Evolutionary conservation across 2,888 invertebrate species (phyloP).

Genomic region (Galeruca laticollis): DNA sequence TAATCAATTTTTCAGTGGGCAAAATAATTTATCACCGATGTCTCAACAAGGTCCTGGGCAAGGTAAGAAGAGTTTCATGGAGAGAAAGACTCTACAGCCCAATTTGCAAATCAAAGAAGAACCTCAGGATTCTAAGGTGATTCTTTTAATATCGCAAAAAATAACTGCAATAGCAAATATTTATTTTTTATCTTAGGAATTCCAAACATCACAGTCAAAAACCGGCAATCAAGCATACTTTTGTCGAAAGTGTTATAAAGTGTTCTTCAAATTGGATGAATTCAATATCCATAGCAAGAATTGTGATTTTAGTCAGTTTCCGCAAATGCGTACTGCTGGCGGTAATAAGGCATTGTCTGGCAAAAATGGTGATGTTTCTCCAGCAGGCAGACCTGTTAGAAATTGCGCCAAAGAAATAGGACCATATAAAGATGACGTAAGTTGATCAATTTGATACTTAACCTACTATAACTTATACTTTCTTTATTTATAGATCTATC

Average conservation of each 20-base stretch:
- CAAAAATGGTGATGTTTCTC: constrained; percentile 52
- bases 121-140: constrained; percentile 43
- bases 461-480: neutral
- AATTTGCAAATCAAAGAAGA: constrained; percentile 58
- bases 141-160: no score
- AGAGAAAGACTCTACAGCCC: constrained; percentile 39
- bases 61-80: constrained; percentile 34
- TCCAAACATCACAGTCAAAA: constrained; percentile 52
- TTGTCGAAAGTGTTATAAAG: constrained; percentile 65
- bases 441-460: constrained; percentile 22
- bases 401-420: constrained; percentile 62
- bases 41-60: constrained; percentile 15
- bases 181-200: constrained; percentile 33
- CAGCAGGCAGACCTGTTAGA: constrained; percentile 60
- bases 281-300: constrained; percentile 64
- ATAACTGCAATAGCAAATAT: no score
- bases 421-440: constrained; percentile 60
- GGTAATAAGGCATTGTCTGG: constrained; percentile 7
- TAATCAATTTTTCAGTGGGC: constrained; percentile 29
- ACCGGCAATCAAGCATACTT: constrained; percentile 64
- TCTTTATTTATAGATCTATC: constrained; percentile 26
- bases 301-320: constrained; percentile 57
- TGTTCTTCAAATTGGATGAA: constrained; percentile 64
- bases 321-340: constrained; percentile 35
- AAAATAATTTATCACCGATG: neutral